Base-by-base conservation (phyloP, 1,140 invertebrate genomes). In the Wasmannia auropunctata region DNA sequence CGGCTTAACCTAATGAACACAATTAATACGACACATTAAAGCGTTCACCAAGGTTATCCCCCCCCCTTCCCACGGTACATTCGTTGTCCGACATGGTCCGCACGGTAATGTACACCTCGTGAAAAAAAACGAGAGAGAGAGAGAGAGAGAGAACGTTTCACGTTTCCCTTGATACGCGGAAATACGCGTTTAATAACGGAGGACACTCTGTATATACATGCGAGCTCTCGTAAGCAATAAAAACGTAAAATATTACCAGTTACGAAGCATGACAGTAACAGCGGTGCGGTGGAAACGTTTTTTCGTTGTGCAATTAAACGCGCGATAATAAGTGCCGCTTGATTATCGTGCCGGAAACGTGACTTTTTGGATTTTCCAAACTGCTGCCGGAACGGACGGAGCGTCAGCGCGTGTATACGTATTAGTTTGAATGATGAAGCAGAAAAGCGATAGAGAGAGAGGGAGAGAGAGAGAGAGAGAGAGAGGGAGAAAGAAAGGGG, bases 311-410 rank as follows among this genome's bases (percentile, higher is more conserved):
- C 88, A 90, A 90, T 90, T 90, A 87, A 90, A 89, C 86, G 62
- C 58, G 43, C 67, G 46, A 74, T 81, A 87, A 87, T 85, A 90
- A 90, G 81, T 72, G 85, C 19, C 69, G 89, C 62, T 87, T 90
- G 86, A 88, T 90, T 90, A 87, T 90, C 70, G 58, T 31, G 31
- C 81, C 49, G 81, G 81, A 87, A 90, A 90, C 88, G 89, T 90
- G 89, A 90, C 88, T 90, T 90, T 90, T 90, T 90, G 86, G 88
- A 86, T 90, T 90, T 90, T 90, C 81, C 74, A 81, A 87, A 87
- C 56, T 87, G 49, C 54, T 28, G 25, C 43, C 56, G 22, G 11
- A 56, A 69, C 46, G 58, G n/a, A 63, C 49, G 43, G 19, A 77
- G 22, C 72, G 56, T 85, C 86, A 28, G 54, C 37, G 54, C 25